Evolutionary conservation across 2,113 vertebrate species (phyloP).

Genomic region (Glaucidium brasilianum): DNA sequence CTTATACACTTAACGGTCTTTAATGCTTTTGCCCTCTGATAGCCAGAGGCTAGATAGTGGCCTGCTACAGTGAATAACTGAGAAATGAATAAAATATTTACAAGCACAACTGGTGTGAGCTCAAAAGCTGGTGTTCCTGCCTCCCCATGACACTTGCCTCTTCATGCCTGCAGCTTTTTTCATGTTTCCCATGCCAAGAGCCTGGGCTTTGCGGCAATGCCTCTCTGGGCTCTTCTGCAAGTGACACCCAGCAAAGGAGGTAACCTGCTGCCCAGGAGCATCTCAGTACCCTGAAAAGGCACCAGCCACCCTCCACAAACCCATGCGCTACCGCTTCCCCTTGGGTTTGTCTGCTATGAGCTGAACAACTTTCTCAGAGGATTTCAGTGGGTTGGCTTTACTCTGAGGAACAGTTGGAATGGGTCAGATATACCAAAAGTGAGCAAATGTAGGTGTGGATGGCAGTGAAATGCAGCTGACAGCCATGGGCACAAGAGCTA

Average conservation of each 20-base stretch:
- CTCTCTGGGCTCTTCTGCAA: neutral
- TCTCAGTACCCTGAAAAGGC: neutral
- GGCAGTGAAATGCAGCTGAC: neutral
- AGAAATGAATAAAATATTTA: neutral
- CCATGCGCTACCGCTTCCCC: neutral
- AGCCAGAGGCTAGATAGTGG: neutral
- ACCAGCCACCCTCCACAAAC: neutral
- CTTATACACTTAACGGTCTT: neutral
- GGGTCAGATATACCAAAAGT: neutral
- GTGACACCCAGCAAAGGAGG: neutral
- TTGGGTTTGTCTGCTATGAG: neutral
- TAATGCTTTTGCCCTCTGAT: neutral
- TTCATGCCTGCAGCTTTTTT: neutral
- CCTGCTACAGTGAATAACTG: neutral
- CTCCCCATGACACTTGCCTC: neutral
- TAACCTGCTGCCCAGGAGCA: neutral
- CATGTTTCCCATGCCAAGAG: neutral
- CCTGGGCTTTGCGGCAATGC: rapidly evolving
- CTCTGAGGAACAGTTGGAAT: neutral
- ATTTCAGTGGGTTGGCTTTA: neutral
- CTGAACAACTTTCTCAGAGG: neutral
- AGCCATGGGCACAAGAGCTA: rapidly evolving
- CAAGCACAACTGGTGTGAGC: neutral
- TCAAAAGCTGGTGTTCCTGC: neutral
- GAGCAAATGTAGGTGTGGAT: rapidly evolving